Base-by-base conservation (phyloP, 30 jellyfish, hydroid and myxozoan species). In the Aurelia sp. region DNA sequence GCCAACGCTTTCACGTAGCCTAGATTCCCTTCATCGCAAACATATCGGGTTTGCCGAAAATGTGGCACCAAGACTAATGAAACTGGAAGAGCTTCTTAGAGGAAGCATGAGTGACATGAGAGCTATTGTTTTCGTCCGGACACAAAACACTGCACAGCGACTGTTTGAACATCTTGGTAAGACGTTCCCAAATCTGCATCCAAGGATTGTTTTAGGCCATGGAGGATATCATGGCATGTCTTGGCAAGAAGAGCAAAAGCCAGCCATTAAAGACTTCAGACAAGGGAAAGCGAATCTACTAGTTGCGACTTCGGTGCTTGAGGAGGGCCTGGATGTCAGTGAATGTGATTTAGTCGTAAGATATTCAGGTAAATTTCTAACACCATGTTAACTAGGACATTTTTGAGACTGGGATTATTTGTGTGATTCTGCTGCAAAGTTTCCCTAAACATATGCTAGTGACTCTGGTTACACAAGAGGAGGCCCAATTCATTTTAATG, bases 271-370 rank as follows among this genome's bases (percentile, higher is more conserved):
- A 12, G 96, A 84, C 4, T 90, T 90, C 73, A 41, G 71, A 66
- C 63, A 71, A 1, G 97, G 96, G 15, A 85, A 74, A 41, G 61
- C 92, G 57, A 84, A 71, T n/a, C 76, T 90, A 18, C 23, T 90
- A 7, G 92, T 90, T 13, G 84, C 95, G 15, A 90, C 97, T 1
- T 90, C 97, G 16, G 96, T 90, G n/a, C 53, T 90, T n/a, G 97
- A 90, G 59, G 97, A 90, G 71, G 97, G 97, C 62, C 51, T 90
- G 40, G 97, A 90, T 71, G 96, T 90, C 31, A 79, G 96, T 19
- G 62, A 75, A 17, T 90, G 97, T 64, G 94, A 90, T 84, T 40
- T 90, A 37, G 97, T 90, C 27, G 69, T 90, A 62, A 75, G 95
- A 19, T 90, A 82, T 68, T 71, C 97, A 8, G 91, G 92, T 73